A percentile compares a stretch with the other conserved stretches of the same genome.
Conservation (phyloP, 2,888 invertebrate species). For the Diaprepes abbreviatus region DNA sequence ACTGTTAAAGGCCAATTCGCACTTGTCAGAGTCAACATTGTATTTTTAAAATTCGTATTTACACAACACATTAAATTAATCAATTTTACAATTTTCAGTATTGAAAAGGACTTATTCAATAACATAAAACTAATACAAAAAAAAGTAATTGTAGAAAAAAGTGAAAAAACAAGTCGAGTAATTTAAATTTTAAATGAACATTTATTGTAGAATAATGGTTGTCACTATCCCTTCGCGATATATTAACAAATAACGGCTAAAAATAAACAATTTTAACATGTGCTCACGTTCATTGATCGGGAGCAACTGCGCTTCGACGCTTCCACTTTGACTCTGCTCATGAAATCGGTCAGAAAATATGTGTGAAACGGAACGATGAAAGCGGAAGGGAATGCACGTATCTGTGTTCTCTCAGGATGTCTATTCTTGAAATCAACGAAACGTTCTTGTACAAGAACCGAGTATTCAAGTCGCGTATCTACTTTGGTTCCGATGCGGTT, state of each 20-base stretch:
- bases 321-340: not conserved
- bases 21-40: constrained; percentile 3
- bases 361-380: not conserved
- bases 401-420: no score
- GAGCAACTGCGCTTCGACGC: constrained; percentile 12
- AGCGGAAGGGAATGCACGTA: not conserved
- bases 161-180: not conserved
- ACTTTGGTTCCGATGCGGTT: no score
- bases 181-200: constrained; percentile 2
- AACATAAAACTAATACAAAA: no score
- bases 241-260: constrained; percentile 3
- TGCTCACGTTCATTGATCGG: constrained; percentile 3
- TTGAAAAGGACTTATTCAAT: no score
- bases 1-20: not conserved
- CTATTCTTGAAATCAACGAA: no score
- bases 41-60: not conserved
- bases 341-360: not conserved
- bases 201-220: not conserved
- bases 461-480: no score
- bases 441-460: no score
- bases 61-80: not conserved
- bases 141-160: not conserved
- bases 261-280: constrained; percentile 11
- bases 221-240: not conserved
- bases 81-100: no score